phyloP scores from a whole-genome alignment of 1,140 invertebrate genomes.

The Hyles vespertilio region DNA sequence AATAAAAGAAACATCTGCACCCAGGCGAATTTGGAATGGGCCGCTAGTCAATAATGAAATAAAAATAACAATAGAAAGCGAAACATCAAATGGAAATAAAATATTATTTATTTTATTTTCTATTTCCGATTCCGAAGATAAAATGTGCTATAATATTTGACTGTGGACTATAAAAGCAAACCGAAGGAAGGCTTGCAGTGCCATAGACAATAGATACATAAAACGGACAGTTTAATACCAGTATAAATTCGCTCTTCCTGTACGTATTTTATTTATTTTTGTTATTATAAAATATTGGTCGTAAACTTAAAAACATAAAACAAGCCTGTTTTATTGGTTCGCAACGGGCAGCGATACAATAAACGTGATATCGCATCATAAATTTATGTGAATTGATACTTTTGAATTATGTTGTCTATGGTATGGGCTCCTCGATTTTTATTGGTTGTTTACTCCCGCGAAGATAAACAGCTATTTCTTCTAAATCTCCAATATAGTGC shows the following conservation, averaged over 20 bases:
- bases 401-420: slow-evolving; percentile 18
- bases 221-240: slow-evolving; percentile 3
- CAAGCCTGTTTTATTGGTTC: slow-evolving; percentile 42
- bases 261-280: slow-evolving; percentile 30
- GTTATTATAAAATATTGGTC: slow-evolving; percentile 36
- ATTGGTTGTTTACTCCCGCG: neutral
- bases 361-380: slow-evolving; percentile 38
- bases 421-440: slow-evolving; percentile 6
- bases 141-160: too few species aligned
- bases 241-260: slow-evolving; percentile 3
- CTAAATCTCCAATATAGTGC: neutral
- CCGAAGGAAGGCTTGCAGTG: neutral
- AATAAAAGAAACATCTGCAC: too few species aligned
- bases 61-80: too few species aligned
- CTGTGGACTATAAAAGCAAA: neutral
- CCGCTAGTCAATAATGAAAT: too few species aligned
- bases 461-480: neutral
- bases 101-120: slow-evolving; percentile 19
- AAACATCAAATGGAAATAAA: too few species aligned
- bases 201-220: neutral
- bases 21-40: too few species aligned
- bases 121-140: slow-evolving; percentile 19
- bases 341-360: slow-evolving; percentile 30
- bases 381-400: slow-evolving; percentile 45
- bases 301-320: slow-evolving; percentile 45